phyloP scores from a whole-genome alignment of 1,140 invertebrate genomes.

The Drosophila seguyi region DNA sequence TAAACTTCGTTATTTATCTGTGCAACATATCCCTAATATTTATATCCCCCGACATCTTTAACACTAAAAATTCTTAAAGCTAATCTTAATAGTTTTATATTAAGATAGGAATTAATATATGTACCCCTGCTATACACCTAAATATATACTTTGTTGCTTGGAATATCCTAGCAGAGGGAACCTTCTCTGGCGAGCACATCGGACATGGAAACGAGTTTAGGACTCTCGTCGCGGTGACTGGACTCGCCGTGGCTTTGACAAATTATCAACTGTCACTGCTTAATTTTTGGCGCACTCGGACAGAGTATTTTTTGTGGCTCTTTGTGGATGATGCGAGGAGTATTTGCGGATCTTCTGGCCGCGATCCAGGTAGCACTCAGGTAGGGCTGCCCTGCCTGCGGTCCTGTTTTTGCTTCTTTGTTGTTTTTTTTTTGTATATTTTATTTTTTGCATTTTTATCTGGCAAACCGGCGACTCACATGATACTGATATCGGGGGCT shows the following conservation, averaged over 20 bases:
- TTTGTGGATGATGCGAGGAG: slow-evolving; percentile 22
- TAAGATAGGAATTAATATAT: slow-evolving; percentile 6
- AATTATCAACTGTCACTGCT: slow-evolving; percentile 83
- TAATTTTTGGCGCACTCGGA: slow-evolving; percentile 79
- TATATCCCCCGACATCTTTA: not conserved
- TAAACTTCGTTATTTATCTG: not conserved
- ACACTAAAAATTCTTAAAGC: not conserved
- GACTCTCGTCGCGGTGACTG: slow-evolving; percentile 34
- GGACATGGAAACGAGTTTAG: slow-evolving; percentile 64
- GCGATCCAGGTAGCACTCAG: slow-evolving; percentile 44
- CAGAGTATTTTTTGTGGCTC: slow-evolving; percentile 50
- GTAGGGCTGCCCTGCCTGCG: slow-evolving; percentile 22
- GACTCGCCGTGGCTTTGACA: slow-evolving; percentile 71
- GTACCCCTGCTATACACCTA: not conserved
- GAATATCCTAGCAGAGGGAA: not conserved
- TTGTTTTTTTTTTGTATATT: not conserved
- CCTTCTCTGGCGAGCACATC: slow-evolving; percentile 1
- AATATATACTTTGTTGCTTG: not conserved
- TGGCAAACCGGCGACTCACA: slow-evolving; percentile 65
- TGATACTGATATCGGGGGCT: slow-evolving; percentile 77
- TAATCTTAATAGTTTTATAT: slow-evolving; percentile 6
- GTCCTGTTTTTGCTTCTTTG: slow-evolving; percentile 46
- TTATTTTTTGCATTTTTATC: slow-evolving; percentile 67
- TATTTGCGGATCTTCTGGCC: slow-evolving; percentile 36
- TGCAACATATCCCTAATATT: not conserved